Percentiles rank a stretch among this genome's conserved stretches.
phyloP scores from a whole-genome alignment of 2,888 invertebrate species.

The Cynaeus angustus region DNA sequence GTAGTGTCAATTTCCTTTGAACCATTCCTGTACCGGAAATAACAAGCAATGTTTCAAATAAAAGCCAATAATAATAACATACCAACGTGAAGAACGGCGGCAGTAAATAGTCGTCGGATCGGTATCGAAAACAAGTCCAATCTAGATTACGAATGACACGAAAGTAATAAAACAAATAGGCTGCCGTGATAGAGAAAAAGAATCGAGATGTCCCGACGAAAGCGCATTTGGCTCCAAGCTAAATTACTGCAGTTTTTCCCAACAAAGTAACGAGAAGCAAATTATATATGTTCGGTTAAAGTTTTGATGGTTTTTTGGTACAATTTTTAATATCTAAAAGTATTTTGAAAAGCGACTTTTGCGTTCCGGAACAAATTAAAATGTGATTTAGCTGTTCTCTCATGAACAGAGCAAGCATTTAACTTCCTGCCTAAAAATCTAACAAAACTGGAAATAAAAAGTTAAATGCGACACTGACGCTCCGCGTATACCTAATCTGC shows the following conservation, averaged over 20 bases:
- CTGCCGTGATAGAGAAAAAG: conserved; percentile 28
- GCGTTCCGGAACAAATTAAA: too few relatives aligned
- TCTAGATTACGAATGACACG: conserved; percentile 53
- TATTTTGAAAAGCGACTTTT: too few relatives aligned
- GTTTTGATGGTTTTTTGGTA: too few relatives aligned
- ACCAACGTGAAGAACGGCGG: conserved; percentile 52
- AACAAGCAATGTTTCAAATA: conserved; percentile 54
- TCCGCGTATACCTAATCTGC: too few relatives aligned
- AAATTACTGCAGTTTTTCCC: conserved; percentile 29
- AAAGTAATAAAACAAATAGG: conserved; percentile 45
- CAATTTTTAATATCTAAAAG: too few relatives aligned
- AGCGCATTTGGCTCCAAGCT: conserved; percentile 15
- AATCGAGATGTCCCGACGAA: conserved; percentile 19
- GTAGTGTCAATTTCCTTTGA: conserved; percentile 27
- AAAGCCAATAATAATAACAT: conserved; percentile 55
- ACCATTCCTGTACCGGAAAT: conserved; percentile 46
- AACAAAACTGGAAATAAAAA: too few relatives aligned
- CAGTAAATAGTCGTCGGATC: conserved; percentile 51
- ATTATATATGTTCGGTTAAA: too few relatives aligned
- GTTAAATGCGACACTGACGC: too few relatives aligned
- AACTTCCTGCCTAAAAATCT: too few relatives aligned
- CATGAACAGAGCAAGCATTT: too few relatives aligned
- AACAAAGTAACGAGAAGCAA: conserved; percentile 4
- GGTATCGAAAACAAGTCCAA: conserved; percentile 54
- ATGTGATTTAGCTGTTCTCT: too few relatives aligned